Evolutionary conservation across 92 coral and sea anemone genomes (phyloP).

Genomic region (Anthopleura xanthogrammica): DNA sequence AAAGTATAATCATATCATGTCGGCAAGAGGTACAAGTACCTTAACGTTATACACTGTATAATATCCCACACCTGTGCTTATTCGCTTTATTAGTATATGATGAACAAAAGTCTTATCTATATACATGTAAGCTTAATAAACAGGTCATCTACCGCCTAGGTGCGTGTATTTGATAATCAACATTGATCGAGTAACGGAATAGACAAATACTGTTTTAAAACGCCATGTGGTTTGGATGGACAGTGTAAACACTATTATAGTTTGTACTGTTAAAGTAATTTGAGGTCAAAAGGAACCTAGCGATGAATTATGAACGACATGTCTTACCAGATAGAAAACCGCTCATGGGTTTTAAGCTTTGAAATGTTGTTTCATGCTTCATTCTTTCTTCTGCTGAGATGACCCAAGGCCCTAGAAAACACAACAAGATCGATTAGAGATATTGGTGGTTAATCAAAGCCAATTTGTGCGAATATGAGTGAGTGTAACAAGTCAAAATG

Average conservation of each 20-base stretch:
- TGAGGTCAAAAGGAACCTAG: not conserved
- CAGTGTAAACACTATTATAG: not conserved
- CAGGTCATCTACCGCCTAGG: too few species aligned
- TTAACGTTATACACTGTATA: too few species aligned
- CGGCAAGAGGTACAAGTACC: too few species aligned
- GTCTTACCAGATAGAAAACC: conserved; percentile 83
- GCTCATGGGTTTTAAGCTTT: conserved; percentile 74
- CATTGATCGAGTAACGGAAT: not conserved
- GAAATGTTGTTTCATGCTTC: conserved; percentile 96
- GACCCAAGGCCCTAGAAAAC: conserved; percentile 71
- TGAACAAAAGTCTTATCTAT: too few species aligned
- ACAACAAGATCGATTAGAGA: not conserved
- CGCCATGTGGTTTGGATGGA: not conserved
- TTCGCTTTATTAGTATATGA: too few species aligned
- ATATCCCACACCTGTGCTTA: too few species aligned
- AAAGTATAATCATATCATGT: too few species aligned
- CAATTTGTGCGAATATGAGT: not conserved
- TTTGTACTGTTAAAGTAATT: not conserved
- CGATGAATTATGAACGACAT: not conserved
- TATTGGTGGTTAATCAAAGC: not conserved
- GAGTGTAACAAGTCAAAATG: not conserved
- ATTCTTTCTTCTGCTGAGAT: conserved; percentile 88
- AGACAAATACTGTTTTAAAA: not conserved
- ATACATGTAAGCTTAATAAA: too few species aligned
- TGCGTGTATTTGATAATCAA: not conserved